Evolutionary conservation across 2,113 vertebrate species (phyloP).

Genomic region (Lepisosteus oculatus): DNA sequence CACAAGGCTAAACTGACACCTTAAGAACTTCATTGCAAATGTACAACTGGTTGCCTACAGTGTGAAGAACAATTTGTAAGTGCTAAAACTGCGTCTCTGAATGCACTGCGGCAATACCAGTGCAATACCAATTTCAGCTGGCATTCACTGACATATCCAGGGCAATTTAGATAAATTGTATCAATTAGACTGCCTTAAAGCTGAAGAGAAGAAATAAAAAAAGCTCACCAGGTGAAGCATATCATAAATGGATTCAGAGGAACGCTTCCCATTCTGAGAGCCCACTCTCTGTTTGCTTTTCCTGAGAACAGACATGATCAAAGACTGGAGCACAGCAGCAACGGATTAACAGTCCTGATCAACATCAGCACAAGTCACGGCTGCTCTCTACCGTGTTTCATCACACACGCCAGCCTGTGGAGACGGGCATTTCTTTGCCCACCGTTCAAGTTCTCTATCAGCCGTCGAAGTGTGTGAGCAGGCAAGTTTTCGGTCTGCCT

Average conservation of each 20-base stretch:
- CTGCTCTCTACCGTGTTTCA: not conserved
- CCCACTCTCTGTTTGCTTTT: conserved; percentile 52
- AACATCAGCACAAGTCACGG: not conserved
- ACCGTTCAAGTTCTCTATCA: too few relatives aligned
- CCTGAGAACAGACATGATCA: conserved; percentile 65
- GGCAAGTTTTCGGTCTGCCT: not conserved
- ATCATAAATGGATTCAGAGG: conserved; percentile 73
- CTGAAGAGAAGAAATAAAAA: not conserved
- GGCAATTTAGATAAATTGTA: not conserved
- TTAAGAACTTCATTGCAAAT: not conserved
- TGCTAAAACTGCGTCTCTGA: not conserved
- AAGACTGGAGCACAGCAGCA: not conserved
- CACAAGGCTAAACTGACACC: not conserved
- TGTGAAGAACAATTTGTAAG: not conserved
- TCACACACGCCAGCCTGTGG: too few relatives aligned
- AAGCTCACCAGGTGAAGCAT: conserved; percentile 84
- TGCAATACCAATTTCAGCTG: not conserved
- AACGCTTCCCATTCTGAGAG: conserved; percentile 45
- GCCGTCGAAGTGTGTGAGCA: too few relatives aligned
- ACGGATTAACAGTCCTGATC: not conserved
- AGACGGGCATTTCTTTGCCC: too few relatives aligned
- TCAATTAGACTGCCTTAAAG: not conserved
- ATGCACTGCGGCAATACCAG: not conserved
- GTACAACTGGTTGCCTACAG: not conserved
- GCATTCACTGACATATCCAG: not conserved